Conservation (phyloP, 2,888 invertebrate genomes). For the Cosmia pyralina region DNA sequence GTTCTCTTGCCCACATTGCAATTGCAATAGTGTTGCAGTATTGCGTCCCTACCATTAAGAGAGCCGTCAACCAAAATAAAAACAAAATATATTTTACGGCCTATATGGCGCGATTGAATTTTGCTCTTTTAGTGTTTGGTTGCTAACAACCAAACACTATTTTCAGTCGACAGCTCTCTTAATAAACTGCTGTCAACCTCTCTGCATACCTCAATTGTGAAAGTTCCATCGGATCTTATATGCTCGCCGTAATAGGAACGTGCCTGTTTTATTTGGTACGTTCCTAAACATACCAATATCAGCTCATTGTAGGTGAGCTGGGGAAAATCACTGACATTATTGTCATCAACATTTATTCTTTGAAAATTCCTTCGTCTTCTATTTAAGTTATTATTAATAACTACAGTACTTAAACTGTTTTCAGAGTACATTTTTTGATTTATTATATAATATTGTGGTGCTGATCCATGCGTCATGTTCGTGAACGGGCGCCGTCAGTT, state of each 20-base stretch:
- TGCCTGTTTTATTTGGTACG: slow-evolving; percentile 13
- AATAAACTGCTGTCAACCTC: slow-evolving; percentile 1
- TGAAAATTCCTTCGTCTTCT: background rate
- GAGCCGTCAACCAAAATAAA: background rate
- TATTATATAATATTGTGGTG: no score
- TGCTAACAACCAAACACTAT: slow-evolving; percentile 4
- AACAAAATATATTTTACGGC: slow-evolving; percentile 2
- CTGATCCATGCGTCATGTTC: no score
- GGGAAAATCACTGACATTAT: slow-evolving; percentile 5
- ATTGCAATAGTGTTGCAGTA: slow-evolving; percentile 8
- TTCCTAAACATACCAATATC: slow-evolving; percentile 2
- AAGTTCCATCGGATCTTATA: background rate
- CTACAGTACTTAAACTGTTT: slow-evolving; percentile 3
- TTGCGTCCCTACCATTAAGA: slow-evolving; percentile 4
- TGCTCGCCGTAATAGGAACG: slow-evolving; percentile 13
- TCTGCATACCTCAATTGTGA: slow-evolving; percentile 1
- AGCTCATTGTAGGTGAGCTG: slow-evolving; percentile 6
- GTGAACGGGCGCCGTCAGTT: no score
- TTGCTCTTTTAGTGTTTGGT: slow-evolving; percentile 10
- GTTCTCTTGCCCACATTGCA: slow-evolving; percentile 2
- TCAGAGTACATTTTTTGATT: background rate
- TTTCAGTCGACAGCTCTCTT: slow-evolving; percentile 2
- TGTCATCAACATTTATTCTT: background rate
- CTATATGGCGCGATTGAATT: slow-evolving; percentile 6
- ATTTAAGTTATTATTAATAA: slow-evolving; percentile 8